These are phyloP conservation scores for Aurelia coerulea DNA, from an alignment of 30 jellyfish, hydroid and myxozoan species.

Conservation along the genomic window DNA sequence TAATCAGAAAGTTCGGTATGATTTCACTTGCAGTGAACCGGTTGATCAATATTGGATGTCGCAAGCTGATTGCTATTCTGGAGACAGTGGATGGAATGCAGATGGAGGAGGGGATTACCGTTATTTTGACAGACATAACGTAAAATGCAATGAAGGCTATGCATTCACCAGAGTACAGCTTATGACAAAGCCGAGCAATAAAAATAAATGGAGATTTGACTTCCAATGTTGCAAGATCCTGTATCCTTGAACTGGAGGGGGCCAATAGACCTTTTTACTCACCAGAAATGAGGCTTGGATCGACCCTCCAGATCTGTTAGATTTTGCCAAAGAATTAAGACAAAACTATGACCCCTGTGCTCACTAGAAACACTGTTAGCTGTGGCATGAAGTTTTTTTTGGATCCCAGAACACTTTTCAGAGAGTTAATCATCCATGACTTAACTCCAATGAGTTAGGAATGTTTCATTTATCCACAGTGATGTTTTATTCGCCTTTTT, in stretches of 20 bases:
- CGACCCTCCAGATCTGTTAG: too few species aligned
- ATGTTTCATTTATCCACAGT: too few species aligned
- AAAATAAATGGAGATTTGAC: slow-evolving; percentile 7
- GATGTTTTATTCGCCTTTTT: too few species aligned
- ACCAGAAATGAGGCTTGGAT: too few species aligned
- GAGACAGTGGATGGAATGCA: slow-evolving; percentile 6
- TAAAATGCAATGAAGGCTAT: slow-evolving; percentile 1
- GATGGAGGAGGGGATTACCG: neutral
- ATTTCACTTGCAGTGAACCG: neutral
- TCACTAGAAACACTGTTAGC: too few species aligned
- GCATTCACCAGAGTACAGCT: neutral
- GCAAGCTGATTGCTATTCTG: neutral
- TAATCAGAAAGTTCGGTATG: slow-evolving; percentile 6
- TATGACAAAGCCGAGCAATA: neutral
- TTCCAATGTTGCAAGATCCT: slow-evolving; percentile 7
- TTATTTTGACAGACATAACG: slow-evolving; percentile 12
- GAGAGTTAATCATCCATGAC: too few species aligned
- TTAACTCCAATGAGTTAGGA: too few species aligned
- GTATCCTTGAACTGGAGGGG: neutral
- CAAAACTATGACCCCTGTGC: too few species aligned
- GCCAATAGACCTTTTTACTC: too few species aligned
- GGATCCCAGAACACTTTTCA: too few species aligned
- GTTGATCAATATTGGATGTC: neutral
- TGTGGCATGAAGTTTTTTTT: too few species aligned
- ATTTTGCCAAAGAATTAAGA: too few species aligned